Conservation (phyloP, 2,888 invertebrate species). For the Sabatieria punctata region DNA sequence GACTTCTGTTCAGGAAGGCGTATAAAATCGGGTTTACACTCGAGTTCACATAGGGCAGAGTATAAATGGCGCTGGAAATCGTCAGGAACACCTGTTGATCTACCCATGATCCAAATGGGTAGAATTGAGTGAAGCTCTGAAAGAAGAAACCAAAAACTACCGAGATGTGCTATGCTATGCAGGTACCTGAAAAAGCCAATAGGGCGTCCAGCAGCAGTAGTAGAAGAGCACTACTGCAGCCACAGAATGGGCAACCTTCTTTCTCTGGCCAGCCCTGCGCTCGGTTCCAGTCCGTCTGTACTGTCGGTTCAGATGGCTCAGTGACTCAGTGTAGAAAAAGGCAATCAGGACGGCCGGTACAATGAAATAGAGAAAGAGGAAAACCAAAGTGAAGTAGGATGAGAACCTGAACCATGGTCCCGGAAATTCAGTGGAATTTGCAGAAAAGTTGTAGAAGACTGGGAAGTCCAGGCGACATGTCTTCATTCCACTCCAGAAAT, state of each 20-base stretch:
- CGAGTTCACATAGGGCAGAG: conserved; percentile 25
- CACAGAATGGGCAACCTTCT: conserved; percentile 6
- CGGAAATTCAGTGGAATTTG: not conserved
- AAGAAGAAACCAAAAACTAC: too few relatives aligned
- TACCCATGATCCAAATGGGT: too few relatives aligned
- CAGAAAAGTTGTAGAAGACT: not conserved
- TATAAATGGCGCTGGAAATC: conserved; percentile 34
- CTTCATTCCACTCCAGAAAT: not conserved
- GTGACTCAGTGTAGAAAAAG: conserved; percentile 4
- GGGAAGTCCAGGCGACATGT: not conserved
- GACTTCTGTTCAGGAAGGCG: conserved; percentile 13
- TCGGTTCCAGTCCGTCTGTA: too few relatives aligned
- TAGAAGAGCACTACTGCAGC: conserved; percentile 7
- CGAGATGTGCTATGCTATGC: too few relatives aligned
- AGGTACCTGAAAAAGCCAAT: conserved; percentile 7
- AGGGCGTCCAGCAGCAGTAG: conserved; percentile 11
- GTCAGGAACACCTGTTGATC: conserved; percentile 15
- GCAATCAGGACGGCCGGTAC: conserved; percentile 5
- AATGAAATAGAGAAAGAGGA: conserved; percentile 3
- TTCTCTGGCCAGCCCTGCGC: too few relatives aligned
- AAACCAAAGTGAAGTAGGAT: conserved; percentile 3
- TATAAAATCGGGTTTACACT: conserved; percentile 10
- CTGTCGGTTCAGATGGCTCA: conserved; percentile 3
- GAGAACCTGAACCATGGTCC: not conserved
- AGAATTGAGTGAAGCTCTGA: too few relatives aligned